Evolutionary conservation across 2,113 vertebrate species (phyloP), one percentile per base, ranked within the genome.

Genomic region (Camelus dromedarius): DNA sequence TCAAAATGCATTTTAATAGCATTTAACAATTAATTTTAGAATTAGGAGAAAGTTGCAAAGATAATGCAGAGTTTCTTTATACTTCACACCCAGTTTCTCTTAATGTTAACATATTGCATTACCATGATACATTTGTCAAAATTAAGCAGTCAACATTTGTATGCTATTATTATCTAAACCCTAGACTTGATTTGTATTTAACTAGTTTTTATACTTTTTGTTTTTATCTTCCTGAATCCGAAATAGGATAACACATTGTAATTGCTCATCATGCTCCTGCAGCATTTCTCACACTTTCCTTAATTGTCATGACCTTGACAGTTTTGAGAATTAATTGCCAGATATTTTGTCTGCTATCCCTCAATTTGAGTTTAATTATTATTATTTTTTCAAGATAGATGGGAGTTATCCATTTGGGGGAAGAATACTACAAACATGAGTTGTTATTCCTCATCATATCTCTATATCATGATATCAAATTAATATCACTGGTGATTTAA

Each of bases 81-180:
- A 66, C 14, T 28, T 54, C n/a, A 76, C 58, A 84, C n/a, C 14
- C 32, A 32, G 1, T 62, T 76, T 93, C 20, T 93, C 26, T 84
- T 58, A n/a, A n/a, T 70, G 64, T 70, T 91, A 91, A 69, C 66
- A n/a, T 91, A 48, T 58, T 91, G 30, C 64, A 60, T 81, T 93
- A 54, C 14, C 70, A 66, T 85, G 19, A 66, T 85, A 66, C 35
- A 54, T 76, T 85, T 93, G 35, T 76, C 58, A 56, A 76, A 93
- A 85, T 79, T 54, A 64, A 85, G 46, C n/a, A 52, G 38, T 13
- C 60, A 76, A 54, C 28, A 42, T 76, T 64, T 85, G 48, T 76
- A 26, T 76, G n/a, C 60, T 84, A 42, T 85, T 76, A 84, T 85
- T 67, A 56, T 76, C 58, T 38, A 76, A 82, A 85, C 48, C 76